Conservation (phyloP, 2,113 vertebrate genomes). For the Phylloscopus whistleri region DNA sequence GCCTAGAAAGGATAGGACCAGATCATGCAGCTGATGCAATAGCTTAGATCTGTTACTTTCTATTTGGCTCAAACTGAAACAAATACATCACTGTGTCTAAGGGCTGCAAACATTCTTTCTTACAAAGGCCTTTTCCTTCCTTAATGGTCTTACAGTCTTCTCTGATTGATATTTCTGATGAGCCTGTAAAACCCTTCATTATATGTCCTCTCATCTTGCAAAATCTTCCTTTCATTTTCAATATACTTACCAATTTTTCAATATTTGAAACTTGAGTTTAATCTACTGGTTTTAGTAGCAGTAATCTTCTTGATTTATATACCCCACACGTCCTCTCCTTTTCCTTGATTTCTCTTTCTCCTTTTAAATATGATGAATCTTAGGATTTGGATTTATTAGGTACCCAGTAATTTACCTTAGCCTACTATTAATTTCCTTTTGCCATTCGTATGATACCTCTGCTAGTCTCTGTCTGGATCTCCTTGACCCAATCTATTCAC, state of each 20-base stretch:
- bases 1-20: not conserved
- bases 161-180: conserved; percentile 2
- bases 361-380: conserved; percentile 20
- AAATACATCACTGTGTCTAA: not conserved
- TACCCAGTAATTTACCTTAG: not conserved
- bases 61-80: not conserved
- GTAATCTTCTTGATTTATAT: conserved; percentile 16
- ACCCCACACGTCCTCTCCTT: not conserved
- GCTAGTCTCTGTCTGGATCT: not conserved
- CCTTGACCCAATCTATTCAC: not conserved
- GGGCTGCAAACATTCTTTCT: not conserved
- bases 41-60: not conserved
- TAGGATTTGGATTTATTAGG: not conserved
- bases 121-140: conserved; percentile 6
- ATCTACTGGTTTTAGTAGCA: not conserved
- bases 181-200: conserved; percentile 17
- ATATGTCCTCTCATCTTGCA: conserved; percentile 1
- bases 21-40: not conserved
- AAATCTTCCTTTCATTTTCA: conserved; percentile 30
- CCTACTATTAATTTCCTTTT: not conserved
- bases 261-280: conserved; percentile 21
- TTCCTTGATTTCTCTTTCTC: conserved; percentile 8
- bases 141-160: not conserved
- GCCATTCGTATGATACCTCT: not conserved
- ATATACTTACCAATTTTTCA: conserved; percentile 7